Conservation (phyloP, 1,140 invertebrate genomes). For the Eulimnadia texana region DNA sequence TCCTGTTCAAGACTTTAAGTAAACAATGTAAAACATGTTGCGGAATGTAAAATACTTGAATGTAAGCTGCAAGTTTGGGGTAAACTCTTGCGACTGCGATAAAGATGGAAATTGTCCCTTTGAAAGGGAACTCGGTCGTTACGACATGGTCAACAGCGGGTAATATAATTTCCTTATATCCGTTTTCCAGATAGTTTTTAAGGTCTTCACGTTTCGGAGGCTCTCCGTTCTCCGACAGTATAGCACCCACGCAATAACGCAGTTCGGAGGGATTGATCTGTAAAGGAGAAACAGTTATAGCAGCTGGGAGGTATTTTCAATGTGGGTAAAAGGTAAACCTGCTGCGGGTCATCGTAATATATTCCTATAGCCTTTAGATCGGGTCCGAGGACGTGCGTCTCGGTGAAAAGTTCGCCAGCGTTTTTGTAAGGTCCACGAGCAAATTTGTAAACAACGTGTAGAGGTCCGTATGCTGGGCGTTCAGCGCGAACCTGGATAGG, state of each 20-base stretch:
- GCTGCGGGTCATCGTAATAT: slow-evolving; percentile 33
- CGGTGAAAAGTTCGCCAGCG: slow-evolving; percentile 29
- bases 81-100: slow-evolving; percentile 33
- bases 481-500: slow-evolving; percentile 26
- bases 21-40: not conserved
- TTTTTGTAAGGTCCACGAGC: slow-evolving; percentile 31
- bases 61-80: slow-evolving; percentile 28
- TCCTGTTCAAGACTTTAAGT: slow-evolving; percentile 27
- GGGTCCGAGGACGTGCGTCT: slow-evolving; percentile 27
- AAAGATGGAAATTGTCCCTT: slow-evolving; percentile 30
- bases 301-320: not conserved
- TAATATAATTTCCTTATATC: slow-evolving; percentile 29
- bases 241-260: slow-evolving; percentile 29
- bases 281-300: slow-evolving; percentile 9
- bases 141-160: slow-evolving; percentile 31
- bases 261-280: slow-evolving; percentile 27
- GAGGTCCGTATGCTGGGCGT: slow-evolving; percentile 26
- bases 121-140: slow-evolving; percentile 31
- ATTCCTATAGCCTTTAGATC: slow-evolving; percentile 29
- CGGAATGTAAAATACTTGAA: slow-evolving; percentile 25
- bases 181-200: slow-evolving; percentile 21
- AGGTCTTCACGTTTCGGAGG: slow-evolving; percentile 20
- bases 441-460: slow-evolving; percentile 31
- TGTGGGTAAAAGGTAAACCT: slow-evolving; percentile 22
- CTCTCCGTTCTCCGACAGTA: slow-evolving; percentile 26